Percentiles rank a stretch among this genome's conserved stretches.
phyloP scores from a whole-genome alignment of 2,888 invertebrate species.

The Drosophila histrio region DNA sequence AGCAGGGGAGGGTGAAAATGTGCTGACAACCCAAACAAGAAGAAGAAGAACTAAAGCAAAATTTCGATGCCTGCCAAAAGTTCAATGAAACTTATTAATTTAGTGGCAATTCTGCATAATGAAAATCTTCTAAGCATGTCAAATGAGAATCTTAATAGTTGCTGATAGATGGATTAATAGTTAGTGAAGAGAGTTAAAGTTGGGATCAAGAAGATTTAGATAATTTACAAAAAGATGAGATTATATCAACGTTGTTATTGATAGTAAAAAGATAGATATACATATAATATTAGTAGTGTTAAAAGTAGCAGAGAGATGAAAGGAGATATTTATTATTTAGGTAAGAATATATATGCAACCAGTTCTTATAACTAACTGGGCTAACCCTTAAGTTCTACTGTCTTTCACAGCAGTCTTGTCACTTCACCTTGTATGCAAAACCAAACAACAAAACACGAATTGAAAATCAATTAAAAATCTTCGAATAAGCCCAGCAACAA shows the following conservation, averaged over 20 bases:
- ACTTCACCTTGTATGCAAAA: conserved; percentile 20
- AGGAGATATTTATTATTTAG: too few relatives aligned
- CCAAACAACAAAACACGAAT: conserved; percentile 17
- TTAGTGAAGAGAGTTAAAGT: not conserved
- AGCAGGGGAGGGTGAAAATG: conserved; percentile 17
- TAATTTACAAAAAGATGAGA: not conserved
- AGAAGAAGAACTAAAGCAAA: not conserved
- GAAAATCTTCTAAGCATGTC: not conserved
- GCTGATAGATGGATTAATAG: not conserved
- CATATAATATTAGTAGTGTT: too few relatives aligned
- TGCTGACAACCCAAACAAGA: conserved; percentile 31
- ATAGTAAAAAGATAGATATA: not conserved
- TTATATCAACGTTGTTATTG: not conserved
- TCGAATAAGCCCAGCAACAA: conserved; percentile 39
- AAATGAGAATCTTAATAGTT: not conserved
- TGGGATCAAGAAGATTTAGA: not conserved
- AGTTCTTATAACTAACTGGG: conserved; percentile 27
- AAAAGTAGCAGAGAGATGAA: too few relatives aligned
- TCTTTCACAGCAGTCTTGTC: not conserved
- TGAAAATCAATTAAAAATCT: conserved; percentile 57
- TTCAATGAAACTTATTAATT: conserved; percentile 42
- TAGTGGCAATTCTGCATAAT: conserved; percentile 19
- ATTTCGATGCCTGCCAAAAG: conserved; percentile 13
- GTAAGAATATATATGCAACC: too few relatives aligned
- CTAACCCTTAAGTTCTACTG: conserved; percentile 17